A percentile compares a stretch with the other conserved stretches of the same genome.
Evolutionary conservation across 2,888 invertebrate species (phyloP).

Genomic region (Lymantria dispar): DNA sequence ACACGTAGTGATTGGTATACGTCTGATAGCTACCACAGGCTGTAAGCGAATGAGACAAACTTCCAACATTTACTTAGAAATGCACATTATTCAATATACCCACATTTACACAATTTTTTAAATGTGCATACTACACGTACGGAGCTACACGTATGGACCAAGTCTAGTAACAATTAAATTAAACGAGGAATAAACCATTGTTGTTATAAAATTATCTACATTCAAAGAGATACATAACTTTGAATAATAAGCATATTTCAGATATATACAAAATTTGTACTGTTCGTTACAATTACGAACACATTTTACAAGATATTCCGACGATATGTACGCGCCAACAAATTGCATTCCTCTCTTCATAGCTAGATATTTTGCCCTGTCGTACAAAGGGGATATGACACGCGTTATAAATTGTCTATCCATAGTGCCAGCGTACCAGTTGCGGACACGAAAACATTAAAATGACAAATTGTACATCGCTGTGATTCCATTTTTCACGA

Average conservation of each 20-base stretch:
- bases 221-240: constrained; percentile 1
- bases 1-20: too few relatives aligned
- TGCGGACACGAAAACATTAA: constrained; percentile 67
- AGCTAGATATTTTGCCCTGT: constrained; percentile 46
- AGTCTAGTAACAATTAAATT: neutral
- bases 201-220: neutral
- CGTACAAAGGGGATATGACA: constrained; percentile 55
- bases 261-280: constrained; percentile 11
- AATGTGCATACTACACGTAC: too few relatives aligned
- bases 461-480: constrained; percentile 71
- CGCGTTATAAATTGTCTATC: constrained; percentile 61
- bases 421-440: constrained; percentile 48
- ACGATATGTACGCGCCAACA: constrained; percentile 42
- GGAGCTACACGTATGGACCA: too few relatives aligned
- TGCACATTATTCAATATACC: too few relatives aligned
- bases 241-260: neutral
- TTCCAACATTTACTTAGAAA: too few relatives aligned
- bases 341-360: constrained; percentile 53
- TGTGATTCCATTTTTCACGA: constrained; percentile 67
- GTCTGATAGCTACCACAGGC: too few relatives aligned
- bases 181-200: neutral
- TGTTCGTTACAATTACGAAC: constrained; percentile 30
- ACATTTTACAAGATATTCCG: constrained; percentile 39
- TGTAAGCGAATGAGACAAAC: too few relatives aligned
- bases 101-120: too few relatives aligned